A percentile compares a stretch with the other conserved stretches of the same genome.
Conservation (phyloP, 2,113 vertebrate genomes). For the Brachyhypopomus occidentalis region DNA sequence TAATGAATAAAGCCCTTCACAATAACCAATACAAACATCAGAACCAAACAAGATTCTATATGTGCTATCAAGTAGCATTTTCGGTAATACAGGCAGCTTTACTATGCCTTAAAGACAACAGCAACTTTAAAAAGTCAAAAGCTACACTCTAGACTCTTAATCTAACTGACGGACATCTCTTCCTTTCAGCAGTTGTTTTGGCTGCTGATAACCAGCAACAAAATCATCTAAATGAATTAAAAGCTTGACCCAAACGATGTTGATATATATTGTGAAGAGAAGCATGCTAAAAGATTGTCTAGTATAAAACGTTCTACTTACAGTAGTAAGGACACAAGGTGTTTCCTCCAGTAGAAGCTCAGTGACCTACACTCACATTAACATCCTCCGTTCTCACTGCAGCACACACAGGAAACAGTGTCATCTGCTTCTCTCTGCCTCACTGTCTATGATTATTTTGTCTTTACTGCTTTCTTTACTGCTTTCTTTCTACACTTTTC, state of each 20-base stretch:
- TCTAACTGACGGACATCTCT: background rate
- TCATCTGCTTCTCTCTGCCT: background rate
- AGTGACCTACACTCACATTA: constrained; percentile 30
- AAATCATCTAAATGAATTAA: too few species aligned
- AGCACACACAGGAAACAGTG: constrained; percentile 41
- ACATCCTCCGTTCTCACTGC: constrained; percentile 1
- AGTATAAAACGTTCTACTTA: constrained; percentile 27
- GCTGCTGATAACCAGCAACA: constrained; percentile 6
- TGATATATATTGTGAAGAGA: background rate
- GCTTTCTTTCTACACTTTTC: background rate
- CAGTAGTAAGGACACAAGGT: background rate
- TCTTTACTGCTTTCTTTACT: background rate
- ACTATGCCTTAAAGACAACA: background rate
- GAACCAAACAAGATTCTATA: background rate
- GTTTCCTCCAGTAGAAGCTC: constrained; percentile 22
- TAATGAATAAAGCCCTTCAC: background rate
- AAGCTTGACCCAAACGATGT: background rate
- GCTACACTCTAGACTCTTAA: background rate
- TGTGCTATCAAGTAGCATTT: too few species aligned
- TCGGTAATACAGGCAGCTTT: too few species aligned
- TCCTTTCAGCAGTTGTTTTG: background rate
- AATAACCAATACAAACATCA: background rate
- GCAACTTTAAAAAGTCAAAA: too few species aligned
- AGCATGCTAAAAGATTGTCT: background rate
- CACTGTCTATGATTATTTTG: background rate